A percentile compares a stretch with the other conserved stretches of the same genome.
Conservation (phyloP, 2,113 vertebrate species). For the Crotalus viridis region DNA sequence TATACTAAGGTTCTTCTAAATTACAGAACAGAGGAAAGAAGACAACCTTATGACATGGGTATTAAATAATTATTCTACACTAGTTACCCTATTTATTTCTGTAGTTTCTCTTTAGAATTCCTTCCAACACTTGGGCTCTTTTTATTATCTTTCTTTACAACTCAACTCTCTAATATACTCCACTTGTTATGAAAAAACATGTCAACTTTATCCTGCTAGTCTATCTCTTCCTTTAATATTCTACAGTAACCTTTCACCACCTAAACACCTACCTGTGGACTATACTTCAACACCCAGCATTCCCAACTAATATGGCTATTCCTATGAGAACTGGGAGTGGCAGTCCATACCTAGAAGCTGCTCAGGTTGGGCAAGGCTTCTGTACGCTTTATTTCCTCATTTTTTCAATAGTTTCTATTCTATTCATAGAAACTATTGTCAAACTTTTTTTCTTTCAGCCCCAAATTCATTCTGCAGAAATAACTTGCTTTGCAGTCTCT, state of each 20-base stretch:
- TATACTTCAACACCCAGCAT: neutral
- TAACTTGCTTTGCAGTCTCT: neutral
- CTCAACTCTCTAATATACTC: neutral
- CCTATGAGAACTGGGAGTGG: neutral
- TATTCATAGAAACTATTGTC: neutral
- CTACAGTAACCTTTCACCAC: neutral
- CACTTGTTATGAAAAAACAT: neutral
- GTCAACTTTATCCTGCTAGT: neutral
- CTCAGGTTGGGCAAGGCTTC: neutral
- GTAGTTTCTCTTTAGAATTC: neutral
- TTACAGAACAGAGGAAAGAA: neutral
- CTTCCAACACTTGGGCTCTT: neutral
- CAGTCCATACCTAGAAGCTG: neutral
- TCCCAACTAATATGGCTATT: neutral
- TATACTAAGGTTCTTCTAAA: neutral
- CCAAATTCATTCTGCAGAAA: neutral
- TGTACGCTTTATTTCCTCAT: neutral
- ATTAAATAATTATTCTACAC: neutral
- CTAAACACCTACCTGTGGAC: neutral
- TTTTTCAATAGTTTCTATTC: neutral
- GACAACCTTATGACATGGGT: slow-evolving; percentile 7
- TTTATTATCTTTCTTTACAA: neutral
- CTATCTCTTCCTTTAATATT: neutral
- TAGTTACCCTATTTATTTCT: neutral
- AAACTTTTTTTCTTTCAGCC: neutral